Conservation (phyloP, 92 coral and sea anemone genomes). For the Parazoanthus swiftii region DNA sequence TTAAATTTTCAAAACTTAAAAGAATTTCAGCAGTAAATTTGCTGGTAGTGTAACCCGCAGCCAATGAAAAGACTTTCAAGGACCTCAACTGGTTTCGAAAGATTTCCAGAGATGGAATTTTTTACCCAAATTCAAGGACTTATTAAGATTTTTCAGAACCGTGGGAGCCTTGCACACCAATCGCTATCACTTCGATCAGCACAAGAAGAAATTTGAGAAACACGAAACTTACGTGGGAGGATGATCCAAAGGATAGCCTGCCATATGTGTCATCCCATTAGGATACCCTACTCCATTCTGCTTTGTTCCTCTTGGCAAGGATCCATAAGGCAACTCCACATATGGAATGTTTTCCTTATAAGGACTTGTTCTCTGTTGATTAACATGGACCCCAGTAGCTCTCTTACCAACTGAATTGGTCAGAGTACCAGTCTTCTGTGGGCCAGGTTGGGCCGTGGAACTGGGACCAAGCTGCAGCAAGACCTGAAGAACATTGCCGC, state of each 20-base stretch:
- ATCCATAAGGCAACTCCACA: slow-evolving; percentile 12
- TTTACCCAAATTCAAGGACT: too few species aligned
- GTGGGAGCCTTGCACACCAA: too few species aligned
- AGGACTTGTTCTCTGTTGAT: slow-evolving; percentile 22
- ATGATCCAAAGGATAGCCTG: background rate
- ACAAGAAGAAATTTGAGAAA: background rate
- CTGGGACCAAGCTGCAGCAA: slow-evolving; percentile 36
- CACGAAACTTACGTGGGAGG: slow-evolving; percentile 20
- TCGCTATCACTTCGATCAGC: too few species aligned
- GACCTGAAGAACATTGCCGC: background rate
- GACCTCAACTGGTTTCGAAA: too few species aligned
- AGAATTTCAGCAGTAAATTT: too few species aligned
- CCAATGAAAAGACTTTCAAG: too few species aligned
- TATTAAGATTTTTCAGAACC: too few species aligned
- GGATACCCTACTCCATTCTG: slow-evolving; percentile 33
- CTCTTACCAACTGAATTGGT: background rate
- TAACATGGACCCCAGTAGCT: background rate
- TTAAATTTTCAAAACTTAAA: too few species aligned
- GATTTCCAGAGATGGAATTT: too few species aligned
- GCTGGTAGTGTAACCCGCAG: too few species aligned
- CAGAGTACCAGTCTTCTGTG: background rate
- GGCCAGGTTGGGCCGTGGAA: slow-evolving; percentile 14
- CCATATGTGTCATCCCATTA: slow-evolving; percentile 19
- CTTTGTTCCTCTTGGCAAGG: slow-evolving; percentile 23
- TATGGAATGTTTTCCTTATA: slow-evolving; percentile 34